Evolutionary conservation across 2,797 vertebrate species (phyloP).

Genomic region (Vultur gryphus): DNA sequence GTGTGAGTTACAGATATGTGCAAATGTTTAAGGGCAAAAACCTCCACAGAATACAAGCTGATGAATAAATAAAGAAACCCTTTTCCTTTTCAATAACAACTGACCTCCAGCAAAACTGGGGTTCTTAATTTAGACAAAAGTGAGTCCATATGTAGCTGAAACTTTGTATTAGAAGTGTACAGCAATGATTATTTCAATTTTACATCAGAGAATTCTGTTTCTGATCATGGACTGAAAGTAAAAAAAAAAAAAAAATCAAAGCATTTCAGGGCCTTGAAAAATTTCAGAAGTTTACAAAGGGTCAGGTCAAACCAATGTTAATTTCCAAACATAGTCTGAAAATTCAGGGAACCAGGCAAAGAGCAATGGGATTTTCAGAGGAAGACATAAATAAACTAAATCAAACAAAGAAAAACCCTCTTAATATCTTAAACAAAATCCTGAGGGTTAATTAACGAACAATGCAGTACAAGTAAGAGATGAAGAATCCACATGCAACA

Average conservation of each 20-base stretch:
- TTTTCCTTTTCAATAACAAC: not conserved
- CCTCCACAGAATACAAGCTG: fast-evolving
- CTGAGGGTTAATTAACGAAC: not conserved
- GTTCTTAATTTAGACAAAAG: not conserved
- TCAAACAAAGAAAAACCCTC: not conserved
- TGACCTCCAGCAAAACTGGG: not conserved
- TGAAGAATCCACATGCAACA: not conserved
- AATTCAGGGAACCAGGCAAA: not conserved
- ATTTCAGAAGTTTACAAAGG: not conserved
- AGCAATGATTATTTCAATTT: not conserved
- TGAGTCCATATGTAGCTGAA: not conserved
- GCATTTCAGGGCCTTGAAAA: not conserved
- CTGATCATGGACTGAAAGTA: not conserved
- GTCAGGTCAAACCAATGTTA: fast-evolving
- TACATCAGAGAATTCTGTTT: not conserved
- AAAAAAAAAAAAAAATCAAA: too few relatives aligned
- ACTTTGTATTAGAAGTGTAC: not conserved
- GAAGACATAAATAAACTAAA: not conserved
- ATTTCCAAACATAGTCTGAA: not conserved
- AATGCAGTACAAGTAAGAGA: not conserved
- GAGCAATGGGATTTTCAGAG: not conserved
- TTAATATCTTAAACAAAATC: not conserved
- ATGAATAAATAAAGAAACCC: not conserved
- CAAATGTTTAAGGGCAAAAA: not conserved
- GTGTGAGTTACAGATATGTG: not conserved